phyloP scores from a whole-genome alignment of 2,113 vertebrate genomes.

The Misgurnus mizolepis region DNA sequence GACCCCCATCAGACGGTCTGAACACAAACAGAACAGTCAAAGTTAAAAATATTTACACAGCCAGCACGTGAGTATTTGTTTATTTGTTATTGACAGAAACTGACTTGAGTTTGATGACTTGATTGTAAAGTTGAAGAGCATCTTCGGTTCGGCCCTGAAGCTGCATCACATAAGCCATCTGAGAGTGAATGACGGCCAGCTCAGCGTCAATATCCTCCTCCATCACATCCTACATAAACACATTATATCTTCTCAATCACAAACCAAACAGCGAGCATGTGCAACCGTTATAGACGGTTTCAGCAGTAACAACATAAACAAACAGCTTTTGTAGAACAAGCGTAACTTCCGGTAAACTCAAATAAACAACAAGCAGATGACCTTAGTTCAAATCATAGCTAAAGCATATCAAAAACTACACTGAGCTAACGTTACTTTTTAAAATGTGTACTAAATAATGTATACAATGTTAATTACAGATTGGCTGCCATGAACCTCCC shows the following conservation, averaged over 20 bases:
- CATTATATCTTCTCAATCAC: neutral
- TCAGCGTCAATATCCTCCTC: constrained; percentile 95
- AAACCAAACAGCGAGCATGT: neutral
- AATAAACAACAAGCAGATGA: too few relatives aligned
- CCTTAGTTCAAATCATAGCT: too few relatives aligned
- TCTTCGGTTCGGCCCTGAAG: constrained; percentile 90
- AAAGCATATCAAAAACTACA: too few relatives aligned
- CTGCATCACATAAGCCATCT: constrained; percentile 97
- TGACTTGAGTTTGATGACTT: constrained; percentile 98
- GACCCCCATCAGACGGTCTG: constrained; percentile 94
- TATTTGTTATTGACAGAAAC: constrained; percentile 38
- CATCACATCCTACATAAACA: constrained; percentile 82
- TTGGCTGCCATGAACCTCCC: too few relatives aligned
- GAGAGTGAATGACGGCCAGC: constrained; percentile 95
- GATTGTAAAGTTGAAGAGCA: constrained; percentile 97
- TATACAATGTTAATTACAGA: too few relatives aligned
- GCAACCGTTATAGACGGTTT: too few relatives aligned
- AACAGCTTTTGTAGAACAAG: too few relatives aligned
- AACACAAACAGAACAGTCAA: constrained; percentile 20
- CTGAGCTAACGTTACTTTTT: too few relatives aligned
- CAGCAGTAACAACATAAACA: too few relatives aligned
- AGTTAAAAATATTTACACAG: too few relatives aligned
- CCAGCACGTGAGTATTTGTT: neutral
- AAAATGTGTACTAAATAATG: too few relatives aligned
- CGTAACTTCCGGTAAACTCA: too few relatives aligned